Evolutionary conservation across 2,888 invertebrate genomes (phyloP).

Genomic region (Napeogenes sylphis): DNA sequence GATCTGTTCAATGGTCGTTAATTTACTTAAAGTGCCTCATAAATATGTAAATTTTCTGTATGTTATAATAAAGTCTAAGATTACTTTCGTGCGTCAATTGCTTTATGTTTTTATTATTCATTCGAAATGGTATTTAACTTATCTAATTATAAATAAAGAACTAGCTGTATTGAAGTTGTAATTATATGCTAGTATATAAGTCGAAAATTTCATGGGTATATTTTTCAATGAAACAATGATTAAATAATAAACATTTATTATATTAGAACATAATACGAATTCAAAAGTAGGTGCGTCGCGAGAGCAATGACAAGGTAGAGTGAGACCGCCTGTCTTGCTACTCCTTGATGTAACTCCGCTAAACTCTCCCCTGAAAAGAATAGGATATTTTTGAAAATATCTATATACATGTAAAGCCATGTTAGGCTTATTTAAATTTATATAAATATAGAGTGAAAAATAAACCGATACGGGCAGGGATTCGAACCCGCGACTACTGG

Average conservation of each 20-base stretch:
- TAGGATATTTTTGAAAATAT: background rate
- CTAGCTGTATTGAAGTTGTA: too few species aligned
- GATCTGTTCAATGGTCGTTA: constrained; percentile 20
- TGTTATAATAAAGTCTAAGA: constrained; percentile 39
- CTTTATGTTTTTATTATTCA: background rate
- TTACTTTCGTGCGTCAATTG: background rate
- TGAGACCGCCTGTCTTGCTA: constrained; percentile 33
- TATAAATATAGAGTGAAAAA: too few species aligned
- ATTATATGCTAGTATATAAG: too few species aligned
- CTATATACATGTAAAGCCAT: too few species aligned
- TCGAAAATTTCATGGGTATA: too few species aligned
- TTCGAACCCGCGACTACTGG: too few species aligned
- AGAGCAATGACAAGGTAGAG: constrained; percentile 37
- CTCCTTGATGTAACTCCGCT: constrained; percentile 68
- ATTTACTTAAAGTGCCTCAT: constrained; percentile 36
- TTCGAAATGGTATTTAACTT: too few species aligned
- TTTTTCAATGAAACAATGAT: too few species aligned
- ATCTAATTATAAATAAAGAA: too few species aligned
- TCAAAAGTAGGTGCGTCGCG: constrained; percentile 52
- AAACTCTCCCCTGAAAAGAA: constrained; percentile 61
- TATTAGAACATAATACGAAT: constrained; percentile 46
- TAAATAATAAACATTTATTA: constrained; percentile 69
- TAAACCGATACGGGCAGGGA: too few species aligned
- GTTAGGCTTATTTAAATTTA: too few species aligned
- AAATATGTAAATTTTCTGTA: constrained; percentile 45